These are phyloP conservation scores for Peromyscus melanophrys DNA, from an alignment of 2,797 vertebrate species.

Conservation along the genomic window DNA sequence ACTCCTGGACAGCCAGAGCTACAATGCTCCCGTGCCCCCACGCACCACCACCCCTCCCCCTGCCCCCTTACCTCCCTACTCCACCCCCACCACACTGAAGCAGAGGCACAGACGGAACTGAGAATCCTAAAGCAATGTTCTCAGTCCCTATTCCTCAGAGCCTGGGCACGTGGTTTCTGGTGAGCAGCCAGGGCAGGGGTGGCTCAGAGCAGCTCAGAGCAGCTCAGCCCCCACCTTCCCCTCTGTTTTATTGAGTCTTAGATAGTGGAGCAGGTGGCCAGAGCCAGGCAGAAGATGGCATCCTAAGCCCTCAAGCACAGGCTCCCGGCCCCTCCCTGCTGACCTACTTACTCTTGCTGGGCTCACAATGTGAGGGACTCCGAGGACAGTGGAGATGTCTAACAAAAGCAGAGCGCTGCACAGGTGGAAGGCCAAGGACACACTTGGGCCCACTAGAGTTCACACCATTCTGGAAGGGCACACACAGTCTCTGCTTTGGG, in stretches of 20 bases:
- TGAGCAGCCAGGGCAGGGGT: background rate
- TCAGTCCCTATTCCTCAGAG: background rate
- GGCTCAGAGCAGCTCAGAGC: background rate
- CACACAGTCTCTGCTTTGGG: background rate
- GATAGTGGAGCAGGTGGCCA: background rate
- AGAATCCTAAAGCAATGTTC: background rate
- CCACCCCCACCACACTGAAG: background rate
- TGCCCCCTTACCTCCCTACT: background rate
- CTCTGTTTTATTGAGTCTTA: background rate
- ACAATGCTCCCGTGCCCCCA: background rate
- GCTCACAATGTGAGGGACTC: background rate
- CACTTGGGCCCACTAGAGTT: background rate
- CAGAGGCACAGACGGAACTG: background rate
- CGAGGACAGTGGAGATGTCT: background rate
- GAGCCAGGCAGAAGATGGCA: background rate
- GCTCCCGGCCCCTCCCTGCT: background rate
- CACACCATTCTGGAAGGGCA: background rate
- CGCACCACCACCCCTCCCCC: accelerated
- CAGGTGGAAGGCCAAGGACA: background rate
- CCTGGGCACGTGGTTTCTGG: background rate
- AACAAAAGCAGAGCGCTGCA: background rate
- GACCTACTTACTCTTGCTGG: conserved; percentile 71
- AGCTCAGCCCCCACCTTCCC: background rate
- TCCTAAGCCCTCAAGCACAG: background rate
- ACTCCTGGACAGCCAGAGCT: background rate